Conservation (phyloP, 1,140 invertebrate genomes). For the Lethrus apterus region DNA sequence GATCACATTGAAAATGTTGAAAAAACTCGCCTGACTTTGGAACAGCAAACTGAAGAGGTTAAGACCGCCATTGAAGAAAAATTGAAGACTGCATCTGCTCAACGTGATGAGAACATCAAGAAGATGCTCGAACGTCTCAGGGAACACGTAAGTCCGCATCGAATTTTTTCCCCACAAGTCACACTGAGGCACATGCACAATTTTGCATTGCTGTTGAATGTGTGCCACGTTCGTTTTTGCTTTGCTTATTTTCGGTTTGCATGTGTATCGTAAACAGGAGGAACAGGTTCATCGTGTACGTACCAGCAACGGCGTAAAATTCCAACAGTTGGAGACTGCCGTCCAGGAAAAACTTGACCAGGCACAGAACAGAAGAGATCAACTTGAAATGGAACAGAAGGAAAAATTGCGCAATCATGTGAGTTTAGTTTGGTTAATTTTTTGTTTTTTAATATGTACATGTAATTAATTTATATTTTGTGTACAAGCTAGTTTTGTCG, state of each 20-base stretch:
- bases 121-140: conserved; percentile 81
- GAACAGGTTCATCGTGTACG: conserved; percentile 64
- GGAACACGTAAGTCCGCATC: conserved; percentile 75
- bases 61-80: conserved; percentile 77
- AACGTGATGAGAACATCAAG: conserved; percentile 80
- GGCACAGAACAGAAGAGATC: conserved; percentile 60
- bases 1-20: conserved; percentile 74
- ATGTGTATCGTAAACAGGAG: conserved; percentile 47
- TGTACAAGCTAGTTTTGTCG: conserved; percentile 2
- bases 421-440: conserved; percentile 43
- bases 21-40: conserved; percentile 70
- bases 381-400: conserved; percentile 62
- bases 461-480: background rate
- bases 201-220: conserved; percentile 4
- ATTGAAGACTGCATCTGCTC: conserved; percentile 70
- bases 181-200: too few species aligned
- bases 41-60: conserved; percentile 76
- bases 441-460: conserved; percentile 4
- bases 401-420: conserved; percentile 70
- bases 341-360: conserved; percentile 67
- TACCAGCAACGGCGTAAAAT: conserved; percentile 53
- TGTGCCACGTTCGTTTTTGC: conserved; percentile 2
- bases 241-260: conserved; percentile 11
- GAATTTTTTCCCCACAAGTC: too few species aligned
- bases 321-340: conserved; percentile 56